Evolutionary conservation across 1,140 invertebrate genomes (phyloP).

Genomic region (Papilio dardanus): DNA sequence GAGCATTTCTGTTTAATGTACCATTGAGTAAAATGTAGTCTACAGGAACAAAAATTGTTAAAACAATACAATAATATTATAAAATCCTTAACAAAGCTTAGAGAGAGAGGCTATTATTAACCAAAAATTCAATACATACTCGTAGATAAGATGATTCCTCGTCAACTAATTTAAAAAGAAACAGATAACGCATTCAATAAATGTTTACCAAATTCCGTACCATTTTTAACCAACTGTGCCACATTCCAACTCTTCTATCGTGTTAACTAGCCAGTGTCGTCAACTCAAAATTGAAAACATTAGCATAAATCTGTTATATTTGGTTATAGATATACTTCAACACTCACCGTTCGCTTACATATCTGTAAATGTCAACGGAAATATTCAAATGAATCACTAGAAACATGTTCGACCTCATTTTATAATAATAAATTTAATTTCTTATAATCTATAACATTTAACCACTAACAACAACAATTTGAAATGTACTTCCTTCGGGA

Average conservation of each 20-base stretch:
- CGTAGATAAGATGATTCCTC: background rate
- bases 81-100: background rate
- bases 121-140: background rate
- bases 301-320: slow-evolving; percentile 16
- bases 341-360: slow-evolving; percentile 21
- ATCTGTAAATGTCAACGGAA: slow-evolving; percentile 27
- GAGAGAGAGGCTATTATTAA: background rate
- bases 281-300: background rate
- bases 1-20: background rate
- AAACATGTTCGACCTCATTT: slow-evolving; percentile 22
- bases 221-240: background rate
- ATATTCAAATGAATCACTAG: slow-evolving; percentile 31
- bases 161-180: background rate
- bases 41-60: background rate
- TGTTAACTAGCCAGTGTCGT: background rate
- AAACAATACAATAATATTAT: background rate
- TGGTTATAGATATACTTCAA: background rate
- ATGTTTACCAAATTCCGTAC: background rate
- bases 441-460: background rate
- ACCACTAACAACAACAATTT: too few species aligned
- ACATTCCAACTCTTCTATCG: background rate
- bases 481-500: too few species aligned
- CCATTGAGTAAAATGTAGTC: background rate
- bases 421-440: background rate
- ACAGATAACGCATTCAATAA: background rate